Percentiles rank a stretch among this genome's conserved stretches.
phyloP scores from a whole-genome alignment of 2,888 invertebrate species.

The Mystacides longicornis region DNA sequence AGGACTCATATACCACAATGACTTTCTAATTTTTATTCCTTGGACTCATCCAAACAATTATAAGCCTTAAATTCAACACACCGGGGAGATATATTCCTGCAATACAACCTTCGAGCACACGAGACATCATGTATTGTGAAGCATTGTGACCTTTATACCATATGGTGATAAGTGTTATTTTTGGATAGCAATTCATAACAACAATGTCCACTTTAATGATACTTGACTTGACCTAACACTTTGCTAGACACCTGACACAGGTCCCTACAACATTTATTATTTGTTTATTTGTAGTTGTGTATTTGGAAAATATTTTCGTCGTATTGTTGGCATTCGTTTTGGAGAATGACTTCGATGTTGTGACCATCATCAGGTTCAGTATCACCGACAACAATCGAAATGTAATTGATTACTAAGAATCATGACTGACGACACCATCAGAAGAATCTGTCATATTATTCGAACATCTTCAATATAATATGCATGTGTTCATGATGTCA shows the following conservation, averaged over 20 bases:
- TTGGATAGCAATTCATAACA: background rate
- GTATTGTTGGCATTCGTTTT: background rate
- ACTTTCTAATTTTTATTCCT: constrained; percentile 3
- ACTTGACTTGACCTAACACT: background rate
- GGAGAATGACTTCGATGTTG: too few relatives aligned
- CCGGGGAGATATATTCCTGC: background rate
- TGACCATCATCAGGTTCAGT: background rate
- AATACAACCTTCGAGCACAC: background rate
- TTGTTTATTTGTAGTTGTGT: background rate
- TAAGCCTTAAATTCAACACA: background rate
- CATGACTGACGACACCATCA: background rate
- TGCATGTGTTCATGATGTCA: too few relatives aligned
- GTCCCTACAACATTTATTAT: background rate
- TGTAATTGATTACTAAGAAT: background rate
- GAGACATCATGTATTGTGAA: background rate
- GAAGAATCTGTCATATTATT: too few relatives aligned
- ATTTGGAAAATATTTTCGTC: background rate
- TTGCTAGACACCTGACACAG: background rate
- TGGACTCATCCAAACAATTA: background rate
- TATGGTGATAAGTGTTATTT: background rate
- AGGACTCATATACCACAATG: constrained; percentile 20
- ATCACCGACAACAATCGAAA: background rate
- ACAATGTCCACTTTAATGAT: background rate
- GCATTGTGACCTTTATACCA: background rate
- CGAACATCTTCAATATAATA: too few relatives aligned